Evolutionary conservation across 2,888 invertebrate genomes (phyloP).

Genomic region (Tipula lateralis): DNA sequence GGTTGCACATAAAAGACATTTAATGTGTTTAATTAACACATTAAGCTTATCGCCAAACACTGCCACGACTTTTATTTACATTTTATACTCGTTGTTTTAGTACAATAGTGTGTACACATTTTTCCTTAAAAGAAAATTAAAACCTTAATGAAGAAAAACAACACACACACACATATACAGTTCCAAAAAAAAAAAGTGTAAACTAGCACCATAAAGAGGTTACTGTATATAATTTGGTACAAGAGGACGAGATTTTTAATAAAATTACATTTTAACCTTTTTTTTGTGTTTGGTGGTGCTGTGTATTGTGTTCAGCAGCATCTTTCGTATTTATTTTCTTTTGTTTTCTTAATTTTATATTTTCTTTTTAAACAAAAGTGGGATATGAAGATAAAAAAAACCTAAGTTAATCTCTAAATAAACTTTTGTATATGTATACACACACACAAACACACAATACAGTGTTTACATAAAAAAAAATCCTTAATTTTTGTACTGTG

Average conservation of each 20-base stretch:
- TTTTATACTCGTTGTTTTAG: background rate
- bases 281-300: background rate
- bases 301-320: background rate
- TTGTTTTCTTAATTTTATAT: slow-evolving; percentile 15
- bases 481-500: background rate
- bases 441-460: background rate
- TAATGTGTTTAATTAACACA: background rate
- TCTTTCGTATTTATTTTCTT: background rate
- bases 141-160: background rate
- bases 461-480: background rate
- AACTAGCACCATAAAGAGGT: background rate
- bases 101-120: background rate
- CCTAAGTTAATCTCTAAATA: slow-evolving; percentile 11
- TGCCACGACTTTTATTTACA: background rate
- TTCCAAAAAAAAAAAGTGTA: background rate
- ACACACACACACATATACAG: background rate
- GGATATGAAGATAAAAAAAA: slow-evolving; percentile 14
- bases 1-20: background rate
- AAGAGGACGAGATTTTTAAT: background rate
- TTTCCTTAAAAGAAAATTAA: background rate
- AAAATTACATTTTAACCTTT: slow-evolving; percentile 1
- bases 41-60: slow-evolving; percentile 24
- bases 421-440: background rate
- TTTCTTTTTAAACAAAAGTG: background rate
- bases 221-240: background rate